Base-by-base conservation (phyloP, 2,888 invertebrate species). In the Argynnis bischoffii region DNA sequence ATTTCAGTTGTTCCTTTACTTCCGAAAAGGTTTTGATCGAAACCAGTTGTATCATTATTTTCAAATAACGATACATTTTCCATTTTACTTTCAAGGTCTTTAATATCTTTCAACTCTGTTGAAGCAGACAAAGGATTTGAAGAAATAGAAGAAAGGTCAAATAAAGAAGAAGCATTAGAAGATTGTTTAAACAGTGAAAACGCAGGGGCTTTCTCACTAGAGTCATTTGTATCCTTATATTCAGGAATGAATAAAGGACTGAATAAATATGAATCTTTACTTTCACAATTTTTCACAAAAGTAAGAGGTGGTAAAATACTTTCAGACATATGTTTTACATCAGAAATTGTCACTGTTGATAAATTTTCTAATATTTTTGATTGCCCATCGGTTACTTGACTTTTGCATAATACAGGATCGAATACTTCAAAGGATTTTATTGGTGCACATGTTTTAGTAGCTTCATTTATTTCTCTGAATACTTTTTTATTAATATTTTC, bases 131-230 rank as follows among this genome's bases (percentile, higher is more conserved):
- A 61, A 60, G 66, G n/a, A 6, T 56, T 51, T 41, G 59, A 35
- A 16, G 68, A 31, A 6, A 67, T 31, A 35, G 55, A 65, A 50
- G 73, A 47, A 35, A 67, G 59, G 50, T 70, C 61, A 31, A 69
- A 70, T 53, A 69, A 31, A 47, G 70, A 68, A 0, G 67, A 16
- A 56, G 35, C 31, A 14, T 55, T 53, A 6, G 50, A 11, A 46
- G 66, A 50, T 21, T 48, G 54, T 47, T 70, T 68, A 14, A 72
- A 72, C 26, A 66, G 70, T 48, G 70, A 68, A 63, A 70, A 70
- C 16, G 56, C 47, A 16, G 63, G 31, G 26, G 55, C 53, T 26
- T 50, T 63, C 3, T n/a, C 6, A 51, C 57, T 13, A 31, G 18
- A n/a, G 18, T 26, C 26, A 35, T 13, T 47, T 55, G 53, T n/a